Base-by-base conservation (phyloP, 2,113 vertebrate species). In the Seriola rivoliana region DNA sequence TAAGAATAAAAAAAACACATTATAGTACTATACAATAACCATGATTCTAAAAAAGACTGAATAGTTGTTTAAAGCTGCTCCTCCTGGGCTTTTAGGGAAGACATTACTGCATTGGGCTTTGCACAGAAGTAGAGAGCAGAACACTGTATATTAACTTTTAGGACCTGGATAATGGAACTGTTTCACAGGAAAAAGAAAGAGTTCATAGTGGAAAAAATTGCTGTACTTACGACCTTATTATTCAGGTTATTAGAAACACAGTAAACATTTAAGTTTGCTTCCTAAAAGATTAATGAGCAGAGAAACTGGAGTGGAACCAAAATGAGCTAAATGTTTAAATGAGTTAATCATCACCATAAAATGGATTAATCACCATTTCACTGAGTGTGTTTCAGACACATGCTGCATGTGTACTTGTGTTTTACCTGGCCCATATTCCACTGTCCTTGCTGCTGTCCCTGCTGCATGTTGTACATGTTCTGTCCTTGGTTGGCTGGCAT, bases 371-470 rank as follows among this genome's bases (percentile, higher is more conserved):
- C 2, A 16, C 23, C 44, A 32, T 1, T 10, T 10, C 0, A 44
- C 9, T 17, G 7, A 21, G n/a, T 36, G 59, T 17, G 50, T 29
- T 50, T 57, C 29, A 36, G 23, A 32, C n/a, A 38, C 2, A 44
- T 36, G 9, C 8, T 42, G 40, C 2, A 11, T 42, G n/a, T 14
- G 3, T 54, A 19, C 54, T 19, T 62, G 58, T 34, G 55, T 29
- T 16, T 84, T 91, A 99, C 97, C 97, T 98, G 97, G 63, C 92
- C 86, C 71, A 97, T 92, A 75, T 86, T 96, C 97, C 97, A 99
- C 11, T 94, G 96, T 71, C 95, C 93, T 84, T 93, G 96, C 11
- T 96, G 96, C 69, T 68, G 92, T 83, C 93, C 95, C 0, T 95
- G 96, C 92, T 84, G 91, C 83, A 97, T 80, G 86, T 93, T 92